Conservation (phyloP, 2,888 invertebrate species). For the Petrolisthes manimaculis region DNA sequence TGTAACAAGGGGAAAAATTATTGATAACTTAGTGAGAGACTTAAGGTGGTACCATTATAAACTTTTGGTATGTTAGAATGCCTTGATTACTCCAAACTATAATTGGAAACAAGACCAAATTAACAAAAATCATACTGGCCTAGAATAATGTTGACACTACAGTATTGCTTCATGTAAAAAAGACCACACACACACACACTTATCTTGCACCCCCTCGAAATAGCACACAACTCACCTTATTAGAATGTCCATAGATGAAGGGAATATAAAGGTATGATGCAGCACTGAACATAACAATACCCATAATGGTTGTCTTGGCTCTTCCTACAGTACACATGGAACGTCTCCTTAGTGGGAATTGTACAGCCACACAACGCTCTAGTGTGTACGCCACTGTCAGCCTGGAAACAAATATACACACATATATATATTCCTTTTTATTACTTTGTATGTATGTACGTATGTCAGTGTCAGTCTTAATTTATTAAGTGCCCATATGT, state of each 20-base stretch:
- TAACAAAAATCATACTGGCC: background rate
- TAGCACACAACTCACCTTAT: too few relatives aligned
- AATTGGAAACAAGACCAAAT: background rate
- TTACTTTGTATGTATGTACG: background rate
- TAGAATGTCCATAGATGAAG: background rate
- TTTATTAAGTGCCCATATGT: too few relatives aligned
- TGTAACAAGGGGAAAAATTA: background rate
- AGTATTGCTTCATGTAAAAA: too few relatives aligned
- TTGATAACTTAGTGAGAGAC: background rate
- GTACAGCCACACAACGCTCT: conserved; percentile 69
- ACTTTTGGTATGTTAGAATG: too few relatives aligned
- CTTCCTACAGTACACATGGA: conserved; percentile 66
- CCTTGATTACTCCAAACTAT: background rate
- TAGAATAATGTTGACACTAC: too few relatives aligned
- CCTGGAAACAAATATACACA: conserved; percentile 69
- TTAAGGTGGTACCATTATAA: background rate
- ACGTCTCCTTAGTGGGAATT: conserved; percentile 66
- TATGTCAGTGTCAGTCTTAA: too few relatives aligned
- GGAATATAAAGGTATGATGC: conserved; percentile 33
- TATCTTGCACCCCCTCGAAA: too few relatives aligned
- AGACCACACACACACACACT: too few relatives aligned
- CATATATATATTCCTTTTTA: conserved; percentile 52
- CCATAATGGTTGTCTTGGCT: conserved; percentile 26
- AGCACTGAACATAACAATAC: background rate
- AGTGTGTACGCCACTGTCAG: conserved; percentile 70